Conservation (phyloP, 2,888 invertebrate species). For the Theretra japonica region DNA sequence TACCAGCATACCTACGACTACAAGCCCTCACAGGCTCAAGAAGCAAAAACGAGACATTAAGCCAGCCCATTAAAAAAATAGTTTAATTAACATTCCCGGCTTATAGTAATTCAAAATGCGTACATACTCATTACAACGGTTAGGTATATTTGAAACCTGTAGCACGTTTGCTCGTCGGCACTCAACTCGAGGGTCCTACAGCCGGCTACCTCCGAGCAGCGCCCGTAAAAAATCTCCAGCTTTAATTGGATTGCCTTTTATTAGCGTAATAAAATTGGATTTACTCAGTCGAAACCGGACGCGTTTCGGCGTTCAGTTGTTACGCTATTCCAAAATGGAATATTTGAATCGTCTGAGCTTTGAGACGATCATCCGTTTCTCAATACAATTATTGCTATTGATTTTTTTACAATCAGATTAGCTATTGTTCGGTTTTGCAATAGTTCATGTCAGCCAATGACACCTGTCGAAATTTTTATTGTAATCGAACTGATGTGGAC, state of each 20-base stretch:
- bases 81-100: conserved; percentile 13
- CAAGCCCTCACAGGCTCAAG: background rate
- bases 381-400: conserved; percentile 46
- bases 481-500: background rate
- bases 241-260: conserved; percentile 83
- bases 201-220: conserved; percentile 52
- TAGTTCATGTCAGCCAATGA: conserved; percentile 7
- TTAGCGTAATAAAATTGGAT: conserved; percentile 82
- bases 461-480: conserved; percentile 7
- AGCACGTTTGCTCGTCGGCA: conserved; percentile 52
- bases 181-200: conserved; percentile 64
- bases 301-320: conserved; percentile 62
- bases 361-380: conserved; percentile 45
- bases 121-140: conserved; percentile 21
- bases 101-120: conserved; percentile 20
- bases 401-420: conserved; percentile 11
- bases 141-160: conserved; percentile 57
- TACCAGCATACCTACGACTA: no score
- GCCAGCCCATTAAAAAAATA: background rate
- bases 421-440: conserved; percentile 5
- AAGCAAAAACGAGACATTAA: conserved; percentile 10
- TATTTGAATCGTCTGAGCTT: conserved; percentile 52
- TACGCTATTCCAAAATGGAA: conserved; percentile 62
- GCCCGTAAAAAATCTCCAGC: conserved; percentile 73
- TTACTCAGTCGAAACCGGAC: conserved; percentile 66